Evolutionary conservation across 2,113 vertebrate genomes (phyloP).

Genomic region (Vombatus ursinus): DNA sequence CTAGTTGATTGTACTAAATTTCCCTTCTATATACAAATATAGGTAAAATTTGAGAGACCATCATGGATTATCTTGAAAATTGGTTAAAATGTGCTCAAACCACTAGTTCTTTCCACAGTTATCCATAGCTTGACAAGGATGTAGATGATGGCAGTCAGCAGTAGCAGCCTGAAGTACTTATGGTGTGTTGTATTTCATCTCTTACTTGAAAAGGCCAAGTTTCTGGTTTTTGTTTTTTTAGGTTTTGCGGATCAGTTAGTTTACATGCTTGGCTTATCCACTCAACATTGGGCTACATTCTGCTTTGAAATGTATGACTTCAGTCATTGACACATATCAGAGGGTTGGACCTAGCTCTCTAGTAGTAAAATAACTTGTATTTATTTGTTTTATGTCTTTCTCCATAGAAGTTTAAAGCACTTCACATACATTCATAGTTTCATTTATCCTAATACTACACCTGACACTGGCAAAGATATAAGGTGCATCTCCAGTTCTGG

Average conservation of each 20-base stretch:
- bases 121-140: neutral
- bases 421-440: neutral
- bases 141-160: neutral
- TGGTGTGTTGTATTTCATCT: slow-evolving; percentile 39
- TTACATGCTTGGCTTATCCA: slow-evolving; percentile 66
- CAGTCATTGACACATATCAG: slow-evolving; percentile 50
- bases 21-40: neutral
- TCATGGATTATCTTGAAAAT: neutral
- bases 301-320: slow-evolving; percentile 62
- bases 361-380: slow-evolving; percentile 45
- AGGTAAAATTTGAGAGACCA: neutral
- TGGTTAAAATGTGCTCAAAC: neutral
- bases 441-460: neutral
- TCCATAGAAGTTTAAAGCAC: neutral
- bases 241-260: slow-evolving; percentile 69
- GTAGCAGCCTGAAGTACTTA: slow-evolving; percentile 70
- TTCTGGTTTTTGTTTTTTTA: slow-evolving; percentile 29
- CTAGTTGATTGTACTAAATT: neutral
- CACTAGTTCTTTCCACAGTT: neutral
- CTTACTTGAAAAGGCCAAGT: slow-evolving; percentile 29
- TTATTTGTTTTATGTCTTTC: slow-evolving; percentile 47
- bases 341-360: slow-evolving; percentile 38
- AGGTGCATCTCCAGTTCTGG: neutral
- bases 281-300: slow-evolving; percentile 43
- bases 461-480: neutral